phyloP scores from a whole-genome alignment of 2,888 invertebrate genomes.

The Polylopha cassiicola region DNA sequence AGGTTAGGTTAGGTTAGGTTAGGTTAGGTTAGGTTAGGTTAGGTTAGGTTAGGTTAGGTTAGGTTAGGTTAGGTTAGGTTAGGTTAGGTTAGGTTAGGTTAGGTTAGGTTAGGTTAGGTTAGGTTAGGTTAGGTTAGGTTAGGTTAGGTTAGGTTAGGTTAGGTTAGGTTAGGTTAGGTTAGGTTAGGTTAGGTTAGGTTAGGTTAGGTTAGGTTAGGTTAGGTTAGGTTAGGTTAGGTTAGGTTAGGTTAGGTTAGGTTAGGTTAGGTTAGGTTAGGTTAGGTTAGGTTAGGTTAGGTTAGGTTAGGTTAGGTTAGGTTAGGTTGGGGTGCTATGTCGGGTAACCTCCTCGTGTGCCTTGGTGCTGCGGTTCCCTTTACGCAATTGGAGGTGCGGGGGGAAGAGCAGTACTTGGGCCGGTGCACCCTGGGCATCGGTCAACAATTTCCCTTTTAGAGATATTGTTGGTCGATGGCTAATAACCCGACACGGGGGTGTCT shows the following conservation, averaged over 20 bases:
- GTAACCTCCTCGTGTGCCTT: no score
- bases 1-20: background rate
- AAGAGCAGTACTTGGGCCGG: no score
- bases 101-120: constrained; percentile 10
- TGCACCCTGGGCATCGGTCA: no score
- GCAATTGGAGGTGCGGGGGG: no score
- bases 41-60: background rate
- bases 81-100: constrained; percentile 10
- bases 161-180: constrained; percentile 10
- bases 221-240: constrained; percentile 6
- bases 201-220: constrained; percentile 2
- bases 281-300: constrained; percentile 7
- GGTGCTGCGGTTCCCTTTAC: no score
- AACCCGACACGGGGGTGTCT: no score
- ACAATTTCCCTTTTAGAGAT: no score
- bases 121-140: background rate
- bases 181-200: constrained; percentile 10
- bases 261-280: constrained; percentile 4
- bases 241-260: constrained; percentile 3
- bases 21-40: background rate
- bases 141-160: background rate
- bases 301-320: constrained; percentile 6
- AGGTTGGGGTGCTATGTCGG: no score
- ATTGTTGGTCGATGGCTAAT: no score
- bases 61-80: background rate